A percentile compares a stretch with the other conserved stretches of the same genome.
phyloP scores from a whole-genome alignment of 2,797 vertebrate species.

The Mus minutoides region DNA sequence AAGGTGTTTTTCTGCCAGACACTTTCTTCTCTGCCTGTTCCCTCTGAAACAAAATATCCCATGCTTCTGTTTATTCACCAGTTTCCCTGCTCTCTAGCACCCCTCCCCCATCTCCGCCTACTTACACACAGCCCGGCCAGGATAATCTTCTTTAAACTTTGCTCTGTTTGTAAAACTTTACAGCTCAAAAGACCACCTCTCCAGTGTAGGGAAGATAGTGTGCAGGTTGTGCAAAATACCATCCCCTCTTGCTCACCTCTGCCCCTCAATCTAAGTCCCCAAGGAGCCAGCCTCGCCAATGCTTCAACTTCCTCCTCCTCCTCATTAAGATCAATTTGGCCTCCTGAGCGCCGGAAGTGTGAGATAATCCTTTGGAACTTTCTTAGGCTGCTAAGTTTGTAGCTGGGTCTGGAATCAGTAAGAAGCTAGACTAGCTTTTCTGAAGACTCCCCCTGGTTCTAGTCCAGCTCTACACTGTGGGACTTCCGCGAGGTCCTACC shows the following conservation, averaged over 20 bases:
- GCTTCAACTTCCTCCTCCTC: background rate
- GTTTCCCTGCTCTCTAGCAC: background rate
- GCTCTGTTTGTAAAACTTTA: conserved; percentile 56
- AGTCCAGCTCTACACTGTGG: rapidly evolving
- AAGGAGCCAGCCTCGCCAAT: background rate
- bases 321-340: background rate
- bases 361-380: background rate
- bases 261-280: too few relatives aligned
- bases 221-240: background rate
- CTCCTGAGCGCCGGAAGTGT: background rate
- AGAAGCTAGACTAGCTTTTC: background rate
- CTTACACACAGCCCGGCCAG: conserved; percentile 6
- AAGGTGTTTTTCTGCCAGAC: conserved; percentile 62
- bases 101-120: background rate
- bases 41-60: conserved; percentile 52
- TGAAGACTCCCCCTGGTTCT: background rate
- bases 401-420: background rate
- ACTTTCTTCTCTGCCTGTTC: conserved; percentile 56
- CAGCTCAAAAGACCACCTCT: conserved; percentile 1
- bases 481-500: background rate
- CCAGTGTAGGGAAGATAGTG: background rate
- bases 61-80: conserved; percentile 29
- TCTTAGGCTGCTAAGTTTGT: background rate
- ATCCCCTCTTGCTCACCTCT: background rate
- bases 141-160: conserved; percentile 67